These are phyloP conservation scores for Epsilonema sp. DNA, from an alignment of 2,888 invertebrate species.

Conservation along the genomic window DNA sequence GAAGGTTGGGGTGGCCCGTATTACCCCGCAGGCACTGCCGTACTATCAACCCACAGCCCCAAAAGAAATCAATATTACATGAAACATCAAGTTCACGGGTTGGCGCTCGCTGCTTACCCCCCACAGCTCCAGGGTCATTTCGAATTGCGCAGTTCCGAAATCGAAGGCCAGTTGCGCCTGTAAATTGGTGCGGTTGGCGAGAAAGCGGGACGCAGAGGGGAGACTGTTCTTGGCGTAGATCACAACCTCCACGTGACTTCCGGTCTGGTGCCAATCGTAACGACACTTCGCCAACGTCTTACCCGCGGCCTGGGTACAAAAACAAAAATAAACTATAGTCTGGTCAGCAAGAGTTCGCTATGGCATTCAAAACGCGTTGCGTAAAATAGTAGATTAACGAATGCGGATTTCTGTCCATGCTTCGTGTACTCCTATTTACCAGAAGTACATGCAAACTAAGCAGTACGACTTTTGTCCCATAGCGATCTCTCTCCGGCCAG, in stretches of 20 bases:
- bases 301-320: conserved; percentile 4
- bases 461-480: too few species aligned
- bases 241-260: conserved; percentile 56
- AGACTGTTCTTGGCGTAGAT: conserved; percentile 76
- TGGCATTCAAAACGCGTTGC: too few species aligned
- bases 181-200: conserved; percentile 53
- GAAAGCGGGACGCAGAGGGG: conserved; percentile 50
- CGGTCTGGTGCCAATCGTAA: conserved; percentile 89
- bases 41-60: background rate
- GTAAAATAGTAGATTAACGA: too few species aligned
- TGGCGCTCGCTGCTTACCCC: conserved; percentile 45
- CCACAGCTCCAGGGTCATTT: conserved; percentile 53
- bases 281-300: conserved; percentile 41
- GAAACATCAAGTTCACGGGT: background rate
- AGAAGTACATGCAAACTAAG: too few species aligned
- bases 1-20: too few species aligned
- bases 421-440: too few species aligned
- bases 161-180: conserved; percentile 16
- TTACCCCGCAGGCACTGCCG: too few species aligned
- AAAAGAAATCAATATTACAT: background rate
- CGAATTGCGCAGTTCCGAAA: conserved; percentile 42
- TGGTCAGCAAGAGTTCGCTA: too few species aligned
- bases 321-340: background rate
- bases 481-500: too few species aligned
- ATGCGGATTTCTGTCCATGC: too few species aligned